These are phyloP conservation scores for Myodes glareolus DNA, from an alignment of 2,113 vertebrate genomes.

Conservation along the genomic window DNA sequence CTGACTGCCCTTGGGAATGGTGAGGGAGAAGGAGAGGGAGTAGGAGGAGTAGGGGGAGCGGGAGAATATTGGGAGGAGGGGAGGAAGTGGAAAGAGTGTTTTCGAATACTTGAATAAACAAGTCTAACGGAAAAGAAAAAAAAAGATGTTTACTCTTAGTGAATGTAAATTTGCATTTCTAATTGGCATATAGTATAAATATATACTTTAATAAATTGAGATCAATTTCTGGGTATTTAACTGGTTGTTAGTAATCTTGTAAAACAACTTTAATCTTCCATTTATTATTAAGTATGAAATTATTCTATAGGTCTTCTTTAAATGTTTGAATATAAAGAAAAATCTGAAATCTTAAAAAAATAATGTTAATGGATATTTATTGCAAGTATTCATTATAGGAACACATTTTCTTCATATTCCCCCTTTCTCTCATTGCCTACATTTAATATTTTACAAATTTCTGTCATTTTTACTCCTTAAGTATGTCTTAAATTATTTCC, in stretches of 20 bases:
- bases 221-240: neutral
- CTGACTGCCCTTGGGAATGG: no score
- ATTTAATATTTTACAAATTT: neutral
- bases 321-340: neutral
- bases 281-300: neutral
- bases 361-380: neutral
- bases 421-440: neutral
- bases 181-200: neutral
- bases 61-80: no score
- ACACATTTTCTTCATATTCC: neutral
- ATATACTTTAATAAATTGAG: neutral
- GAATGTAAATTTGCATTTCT: neutral
- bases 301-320: neutral
- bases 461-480: constrained; percentile 38
- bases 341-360: neutral
- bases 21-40: no score
- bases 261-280: neutral
- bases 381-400: neutral
- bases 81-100: no score
- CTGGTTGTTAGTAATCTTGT: neutral
- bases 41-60: no score
- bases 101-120: no score
- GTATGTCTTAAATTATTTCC: neutral
- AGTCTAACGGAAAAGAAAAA: no score
- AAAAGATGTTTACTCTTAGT: neutral